A percentile compares a stretch with the other conserved stretches of the same genome.
Conservation (phyloP, 2,797 vertebrate species). For the Mus caroli region DNA sequence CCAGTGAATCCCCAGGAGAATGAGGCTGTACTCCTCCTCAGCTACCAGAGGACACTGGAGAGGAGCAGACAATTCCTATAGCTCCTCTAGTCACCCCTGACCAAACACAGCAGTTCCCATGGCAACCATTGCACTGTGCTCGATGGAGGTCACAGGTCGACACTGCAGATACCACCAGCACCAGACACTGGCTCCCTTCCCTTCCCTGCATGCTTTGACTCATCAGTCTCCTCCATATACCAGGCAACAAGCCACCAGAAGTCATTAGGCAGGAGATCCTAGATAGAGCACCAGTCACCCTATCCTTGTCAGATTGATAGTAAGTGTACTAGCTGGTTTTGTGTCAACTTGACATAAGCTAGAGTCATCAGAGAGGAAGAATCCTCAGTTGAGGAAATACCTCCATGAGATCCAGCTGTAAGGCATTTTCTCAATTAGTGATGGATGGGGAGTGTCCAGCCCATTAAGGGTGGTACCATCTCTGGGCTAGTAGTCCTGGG, state of each 20-base stretch:
- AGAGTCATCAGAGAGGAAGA: background rate
- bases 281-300: background rate
- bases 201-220: slow-evolving; percentile 57
- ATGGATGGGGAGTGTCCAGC: background rate
- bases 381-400: background rate
- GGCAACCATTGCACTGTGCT: slow-evolving; percentile 74
- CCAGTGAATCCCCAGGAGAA: background rate
- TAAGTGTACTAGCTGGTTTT: background rate
- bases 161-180: slow-evolving; percentile 67
- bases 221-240: background rate
- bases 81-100: slow-evolving; percentile 75
- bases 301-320: background rate
- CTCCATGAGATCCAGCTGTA: background rate
- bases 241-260: background rate
- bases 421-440: background rate
- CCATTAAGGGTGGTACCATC: background rate
- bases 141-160: slow-evolving; percentile 66
- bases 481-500: background rate
- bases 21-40: background rate
- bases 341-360: background rate
- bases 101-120: slow-evolving; percentile 74
- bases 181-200: background rate
- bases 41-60: slow-evolving; percentile 34
- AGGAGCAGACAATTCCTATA: background rate
- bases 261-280: background rate